Percentiles rank a stretch among this genome's conserved stretches.
These are phyloP conservation scores for Chrysopilus asiliformis DNA, from an alignment of 2,888 invertebrate genomes.

Conservation along the genomic window DNA sequence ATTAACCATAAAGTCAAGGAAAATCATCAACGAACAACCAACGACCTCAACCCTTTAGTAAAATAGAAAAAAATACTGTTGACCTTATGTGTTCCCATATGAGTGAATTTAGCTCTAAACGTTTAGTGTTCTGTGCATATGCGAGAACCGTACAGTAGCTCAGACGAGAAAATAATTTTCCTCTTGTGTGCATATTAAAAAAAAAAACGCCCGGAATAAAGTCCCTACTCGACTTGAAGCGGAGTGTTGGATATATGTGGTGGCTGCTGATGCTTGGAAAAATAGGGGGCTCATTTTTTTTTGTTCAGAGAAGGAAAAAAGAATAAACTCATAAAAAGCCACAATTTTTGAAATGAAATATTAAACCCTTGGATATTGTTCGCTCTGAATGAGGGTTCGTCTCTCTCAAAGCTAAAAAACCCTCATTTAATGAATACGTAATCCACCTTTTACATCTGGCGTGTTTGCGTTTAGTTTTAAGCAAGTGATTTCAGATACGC, in stretches of 20 bases:
- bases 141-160: too few relatives aligned
- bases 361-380: conserved; percentile 12
- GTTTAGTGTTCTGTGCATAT: too few relatives aligned
- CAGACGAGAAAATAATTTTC: too few relatives aligned
- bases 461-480: conserved; percentile 13
- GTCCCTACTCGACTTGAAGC: conserved; percentile 3
- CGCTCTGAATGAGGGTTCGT: conserved; percentile 10
- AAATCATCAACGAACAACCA: too few relatives aligned
- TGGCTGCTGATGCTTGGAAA: background rate
- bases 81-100: conserved; percentile 6
- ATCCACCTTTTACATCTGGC: conserved; percentile 13
- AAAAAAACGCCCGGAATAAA: conserved; percentile 1
- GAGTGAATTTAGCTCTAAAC: too few relatives aligned
- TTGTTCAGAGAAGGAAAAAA: conserved; percentile 3
- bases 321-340: conserved; percentile 10
- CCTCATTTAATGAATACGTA: conserved; percentile 14
- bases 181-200: conserved; percentile 6
- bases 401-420: conserved; percentile 13
- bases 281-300: background rate
- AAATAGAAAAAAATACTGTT: too few relatives aligned
- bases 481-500: conserved; percentile 5
- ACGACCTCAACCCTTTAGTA: too few relatives aligned
- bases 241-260: background rate
- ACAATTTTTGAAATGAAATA: conserved; percentile 14
- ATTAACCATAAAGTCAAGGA: too few relatives aligned